Evolutionary conservation across 2,797 vertebrate species (phyloP).

Genomic region (Alauda arvensis): DNA sequence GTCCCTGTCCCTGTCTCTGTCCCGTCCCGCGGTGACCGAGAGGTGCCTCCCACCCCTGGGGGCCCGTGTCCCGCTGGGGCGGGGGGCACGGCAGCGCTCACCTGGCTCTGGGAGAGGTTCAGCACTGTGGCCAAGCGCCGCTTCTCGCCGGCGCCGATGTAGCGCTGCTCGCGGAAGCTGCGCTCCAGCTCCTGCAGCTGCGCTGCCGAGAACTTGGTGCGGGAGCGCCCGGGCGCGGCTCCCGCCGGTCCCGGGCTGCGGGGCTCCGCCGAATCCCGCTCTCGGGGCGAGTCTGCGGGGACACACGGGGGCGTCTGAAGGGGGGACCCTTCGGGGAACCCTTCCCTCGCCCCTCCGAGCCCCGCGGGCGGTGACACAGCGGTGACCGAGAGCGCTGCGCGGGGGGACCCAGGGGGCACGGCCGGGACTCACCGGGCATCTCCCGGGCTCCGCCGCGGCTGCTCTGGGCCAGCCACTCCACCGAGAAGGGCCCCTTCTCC

Average conservation of each 20-base stretch:
- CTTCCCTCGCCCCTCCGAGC: neutral
- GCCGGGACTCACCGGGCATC: neutral
- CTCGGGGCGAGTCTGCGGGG: neutral
- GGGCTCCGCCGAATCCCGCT: neutral
- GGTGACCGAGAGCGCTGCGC: neutral
- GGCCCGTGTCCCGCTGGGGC: neutral
- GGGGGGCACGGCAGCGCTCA: constrained; percentile 35
- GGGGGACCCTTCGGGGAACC: accelerated
- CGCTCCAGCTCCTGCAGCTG: constrained; percentile 75
- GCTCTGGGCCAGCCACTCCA: constrained; percentile 59
- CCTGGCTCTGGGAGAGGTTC: constrained; percentile 78
- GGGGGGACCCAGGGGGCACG: accelerated
- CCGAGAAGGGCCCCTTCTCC: constrained; percentile 43
- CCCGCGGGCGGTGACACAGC: neutral
- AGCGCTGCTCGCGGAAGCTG: constrained; percentile 74
- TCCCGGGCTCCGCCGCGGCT: neutral
- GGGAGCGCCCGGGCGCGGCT: neutral
- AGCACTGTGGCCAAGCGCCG: constrained; percentile 70
- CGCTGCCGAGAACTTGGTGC: constrained; percentile 77
- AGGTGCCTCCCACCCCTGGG: accelerated
- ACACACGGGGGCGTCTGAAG: accelerated
- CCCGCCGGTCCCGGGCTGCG: neutral
- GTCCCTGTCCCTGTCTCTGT: neutral
- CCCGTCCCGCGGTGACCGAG: accelerated
- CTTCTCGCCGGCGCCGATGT: constrained; percentile 73